phyloP scores from a whole-genome alignment of 2,888 invertebrate species.

The Teinopalpus imperialis region DNA sequence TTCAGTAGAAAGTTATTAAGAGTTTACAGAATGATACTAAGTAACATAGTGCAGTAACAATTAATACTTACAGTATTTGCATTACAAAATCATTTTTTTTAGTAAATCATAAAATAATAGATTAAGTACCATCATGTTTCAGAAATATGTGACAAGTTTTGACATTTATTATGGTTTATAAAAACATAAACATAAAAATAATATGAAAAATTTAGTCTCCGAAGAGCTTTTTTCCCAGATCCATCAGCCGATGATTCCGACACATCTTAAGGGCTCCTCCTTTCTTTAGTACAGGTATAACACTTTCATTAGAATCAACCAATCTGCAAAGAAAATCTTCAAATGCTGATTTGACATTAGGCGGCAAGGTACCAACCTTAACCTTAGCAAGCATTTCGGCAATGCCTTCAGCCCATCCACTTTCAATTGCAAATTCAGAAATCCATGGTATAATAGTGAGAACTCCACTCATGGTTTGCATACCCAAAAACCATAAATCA shows the following conservation, averaged over 20 bases:
- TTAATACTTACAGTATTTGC: slow-evolving; percentile 25
- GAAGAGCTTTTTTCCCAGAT: slow-evolving; percentile 92
- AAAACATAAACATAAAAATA: too few relatives aligned
- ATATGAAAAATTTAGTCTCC: slow-evolving; percentile 84
- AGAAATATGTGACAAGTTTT: neutral
- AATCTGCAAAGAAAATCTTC: slow-evolving; percentile 94
- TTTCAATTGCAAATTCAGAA: slow-evolving; percentile 94
- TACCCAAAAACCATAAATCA: slow-evolving; percentile 96
- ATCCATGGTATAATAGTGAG: slow-evolving; percentile 93
- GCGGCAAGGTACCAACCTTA: slow-evolving; percentile 89
- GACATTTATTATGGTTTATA: too few relatives aligned
- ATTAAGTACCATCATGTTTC: slow-evolving; percentile 12
- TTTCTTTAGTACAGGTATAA: slow-evolving; percentile 89
- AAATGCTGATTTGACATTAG: slow-evolving; percentile 93
- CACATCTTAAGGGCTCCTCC: slow-evolving; percentile 91
- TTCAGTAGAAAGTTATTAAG: slow-evolving; percentile 8
- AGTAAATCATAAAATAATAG: slow-evolving; percentile 11
- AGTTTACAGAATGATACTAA: slow-evolving; percentile 17
- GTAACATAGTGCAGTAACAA: slow-evolving; percentile 10
- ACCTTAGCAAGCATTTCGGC: slow-evolving; percentile 91
- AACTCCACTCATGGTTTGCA: slow-evolving; percentile 94
- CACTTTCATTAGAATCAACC: slow-evolving; percentile 90
- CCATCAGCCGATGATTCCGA: slow-evolving; percentile 94
- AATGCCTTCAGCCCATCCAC: slow-evolving; percentile 96
- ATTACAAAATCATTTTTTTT: too few relatives aligned